Conservation (phyloP, 2,113 vertebrate genomes). For the Cheilinus undulatus region DNA sequence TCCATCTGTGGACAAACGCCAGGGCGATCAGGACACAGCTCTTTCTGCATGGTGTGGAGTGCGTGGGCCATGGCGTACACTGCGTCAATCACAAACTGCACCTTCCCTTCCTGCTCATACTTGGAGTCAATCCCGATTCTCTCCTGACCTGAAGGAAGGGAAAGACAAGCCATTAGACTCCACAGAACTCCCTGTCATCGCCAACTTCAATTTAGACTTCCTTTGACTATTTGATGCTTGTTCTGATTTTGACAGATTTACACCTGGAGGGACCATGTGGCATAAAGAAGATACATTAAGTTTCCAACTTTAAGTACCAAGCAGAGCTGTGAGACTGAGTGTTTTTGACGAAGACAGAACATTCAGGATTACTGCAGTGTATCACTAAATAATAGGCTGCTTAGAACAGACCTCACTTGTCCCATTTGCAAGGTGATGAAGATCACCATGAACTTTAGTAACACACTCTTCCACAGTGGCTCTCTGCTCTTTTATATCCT, state of each 20-base stretch:
- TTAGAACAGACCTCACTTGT: slow-evolving; percentile 49
- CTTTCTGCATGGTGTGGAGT: slow-evolving; percentile 81
- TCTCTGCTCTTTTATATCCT: slow-evolving; percentile 58
- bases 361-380: slow-evolving; percentile 41
- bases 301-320: slow-evolving; percentile 54
- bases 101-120: slow-evolving; percentile 83
- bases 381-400: slow-evolving; percentile 42
- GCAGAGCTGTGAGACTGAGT: slow-evolving; percentile 51
- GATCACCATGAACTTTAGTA: slow-evolving; percentile 65
- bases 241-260: slow-evolving; percentile 43
- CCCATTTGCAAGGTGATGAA: slow-evolving; percentile 62
- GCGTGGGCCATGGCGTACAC: slow-evolving; percentile 83
- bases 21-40: slow-evolving; percentile 78
- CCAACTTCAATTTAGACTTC: slow-evolving; percentile 20
- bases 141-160: slow-evolving; percentile 75
- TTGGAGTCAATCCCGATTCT: slow-evolving; percentile 81
- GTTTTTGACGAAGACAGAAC: slow-evolving; percentile 54
- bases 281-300: slow-evolving; percentile 47
- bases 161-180: slow-evolving; percentile 29
- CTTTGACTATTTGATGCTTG: slow-evolving; percentile 34
- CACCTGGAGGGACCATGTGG: slow-evolving; percentile 43
- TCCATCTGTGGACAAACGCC: slow-evolving; percentile 81
- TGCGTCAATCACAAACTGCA: slow-evolving; percentile 83
- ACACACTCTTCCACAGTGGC: slow-evolving; percentile 38
- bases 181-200: slow-evolving; percentile 27